A percentile compares a stretch with the other conserved stretches of the same genome.
Conservation (phyloP, 2,113 vertebrate species). For the Athene cunicularia region DNA sequence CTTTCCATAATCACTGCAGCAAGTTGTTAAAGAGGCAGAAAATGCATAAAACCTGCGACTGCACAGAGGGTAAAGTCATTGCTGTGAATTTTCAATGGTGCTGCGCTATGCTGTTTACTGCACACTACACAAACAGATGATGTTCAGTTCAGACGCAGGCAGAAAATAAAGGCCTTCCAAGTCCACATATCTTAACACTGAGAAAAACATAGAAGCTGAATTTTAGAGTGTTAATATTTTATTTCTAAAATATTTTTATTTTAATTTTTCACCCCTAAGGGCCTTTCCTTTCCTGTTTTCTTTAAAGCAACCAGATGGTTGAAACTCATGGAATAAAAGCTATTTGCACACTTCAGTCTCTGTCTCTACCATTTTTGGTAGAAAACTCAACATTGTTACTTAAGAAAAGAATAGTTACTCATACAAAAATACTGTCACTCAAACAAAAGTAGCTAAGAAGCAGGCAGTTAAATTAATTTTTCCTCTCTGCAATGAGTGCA, state of each 20-base stretch:
- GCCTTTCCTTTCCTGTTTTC: background rate
- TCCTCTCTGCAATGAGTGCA: background rate
- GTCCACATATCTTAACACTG: background rate
- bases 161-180: background rate
- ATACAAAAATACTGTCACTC: background rate
- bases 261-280: background rate
- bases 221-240: background rate
- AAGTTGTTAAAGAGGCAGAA: slow-evolving; percentile 25
- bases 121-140: background rate
- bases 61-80: slow-evolving; percentile 1
- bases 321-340: background rate
- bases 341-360: background rate
- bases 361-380: background rate
- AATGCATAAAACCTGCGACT: slow-evolving; percentile 6
- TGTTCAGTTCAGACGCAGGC: background rate
- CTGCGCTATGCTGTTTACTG: background rate
- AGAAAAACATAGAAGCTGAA: background rate
- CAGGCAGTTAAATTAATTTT: background rate
- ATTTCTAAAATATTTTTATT: slow-evolving; percentile 22
- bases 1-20: slow-evolving; percentile 30
- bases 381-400: background rate
- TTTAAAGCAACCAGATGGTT: slow-evolving; percentile 27
- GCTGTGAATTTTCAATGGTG: background rate
- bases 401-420: background rate
- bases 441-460: background rate